A percentile compares a stretch with the other conserved stretches of the same genome.
Conservation (phyloP, 2,113 vertebrate species). For the Mus pahari region DNA sequence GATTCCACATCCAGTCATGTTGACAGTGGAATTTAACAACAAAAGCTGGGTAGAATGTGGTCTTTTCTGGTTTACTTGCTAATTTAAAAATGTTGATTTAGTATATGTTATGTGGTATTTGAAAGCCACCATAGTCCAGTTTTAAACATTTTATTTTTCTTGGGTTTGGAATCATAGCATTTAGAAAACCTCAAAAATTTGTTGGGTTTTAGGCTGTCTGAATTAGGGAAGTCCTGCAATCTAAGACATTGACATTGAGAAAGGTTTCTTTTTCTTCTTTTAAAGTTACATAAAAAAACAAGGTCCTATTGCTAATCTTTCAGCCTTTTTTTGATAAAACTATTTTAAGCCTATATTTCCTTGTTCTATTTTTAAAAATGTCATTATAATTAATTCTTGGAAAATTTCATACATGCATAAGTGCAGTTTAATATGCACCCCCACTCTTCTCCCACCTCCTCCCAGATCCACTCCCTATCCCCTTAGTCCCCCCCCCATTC, state of each 20-base stretch:
- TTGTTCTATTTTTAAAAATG: neutral
- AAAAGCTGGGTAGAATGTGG: too few species aligned
- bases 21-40: too few species aligned
- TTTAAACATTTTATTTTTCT: slow-evolving; percentile 50
- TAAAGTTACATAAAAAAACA: slow-evolving; percentile 12
- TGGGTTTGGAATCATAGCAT: neutral
- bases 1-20: neutral
- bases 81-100: slow-evolving; percentile 34
- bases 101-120: neutral
- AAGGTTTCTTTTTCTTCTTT: slow-evolving; percentile 30
- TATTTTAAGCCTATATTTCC: neutral
- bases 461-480: too few species aligned
- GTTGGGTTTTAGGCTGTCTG: neutral
- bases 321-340: slow-evolving; percentile 43
- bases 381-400: neutral
- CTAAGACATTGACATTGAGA: neutral
- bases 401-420: neutral
- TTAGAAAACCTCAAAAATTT: neutral
- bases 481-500: too few species aligned
- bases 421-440: neutral
- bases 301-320: slow-evolving; percentile 15
- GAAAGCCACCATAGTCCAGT: slow-evolving; percentile 32
- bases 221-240: slow-evolving; percentile 33
- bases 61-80: slow-evolving; percentile 53
- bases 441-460: neutral